Conservation (phyloP, 2,797 vertebrate genomes). For the Tragopan temminckii region DNA sequence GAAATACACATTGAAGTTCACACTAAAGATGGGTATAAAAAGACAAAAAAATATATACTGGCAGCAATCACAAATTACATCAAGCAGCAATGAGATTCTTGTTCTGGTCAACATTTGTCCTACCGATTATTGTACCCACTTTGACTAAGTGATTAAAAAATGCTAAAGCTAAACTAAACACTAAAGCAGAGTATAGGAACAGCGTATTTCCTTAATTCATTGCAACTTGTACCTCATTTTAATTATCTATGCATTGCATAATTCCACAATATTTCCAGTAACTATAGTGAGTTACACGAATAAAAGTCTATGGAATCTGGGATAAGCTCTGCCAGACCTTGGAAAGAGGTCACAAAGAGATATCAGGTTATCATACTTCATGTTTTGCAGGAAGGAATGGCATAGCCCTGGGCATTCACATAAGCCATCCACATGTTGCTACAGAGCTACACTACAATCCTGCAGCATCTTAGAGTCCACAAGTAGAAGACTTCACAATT, state of each 20-base stretch:
- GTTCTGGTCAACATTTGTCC: background rate
- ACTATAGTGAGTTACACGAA: background rate
- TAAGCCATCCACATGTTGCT: accelerated
- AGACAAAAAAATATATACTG: background rate
- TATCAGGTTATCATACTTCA: background rate
- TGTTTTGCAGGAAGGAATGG: background rate
- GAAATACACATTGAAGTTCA: background rate
- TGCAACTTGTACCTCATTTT: background rate
- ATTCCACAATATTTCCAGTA: background rate
- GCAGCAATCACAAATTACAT: background rate
- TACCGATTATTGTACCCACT: background rate
- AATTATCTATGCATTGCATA: background rate
- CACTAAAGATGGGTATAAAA: background rate
- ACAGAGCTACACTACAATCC: background rate
- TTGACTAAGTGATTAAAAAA: background rate
- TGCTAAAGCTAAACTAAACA: background rate
- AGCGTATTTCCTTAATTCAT: background rate
- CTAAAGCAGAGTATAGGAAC: background rate
- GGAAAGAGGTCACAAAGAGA: background rate
- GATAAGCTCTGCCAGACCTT: background rate
- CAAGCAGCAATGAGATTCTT: background rate
- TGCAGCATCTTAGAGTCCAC: background rate
- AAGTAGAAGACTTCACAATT: background rate
- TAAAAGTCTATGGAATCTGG: background rate
- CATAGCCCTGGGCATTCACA: background rate